Conservation (phyloP, 2,797 vertebrate species). For the Otolemur crassicaudatus region DNA sequence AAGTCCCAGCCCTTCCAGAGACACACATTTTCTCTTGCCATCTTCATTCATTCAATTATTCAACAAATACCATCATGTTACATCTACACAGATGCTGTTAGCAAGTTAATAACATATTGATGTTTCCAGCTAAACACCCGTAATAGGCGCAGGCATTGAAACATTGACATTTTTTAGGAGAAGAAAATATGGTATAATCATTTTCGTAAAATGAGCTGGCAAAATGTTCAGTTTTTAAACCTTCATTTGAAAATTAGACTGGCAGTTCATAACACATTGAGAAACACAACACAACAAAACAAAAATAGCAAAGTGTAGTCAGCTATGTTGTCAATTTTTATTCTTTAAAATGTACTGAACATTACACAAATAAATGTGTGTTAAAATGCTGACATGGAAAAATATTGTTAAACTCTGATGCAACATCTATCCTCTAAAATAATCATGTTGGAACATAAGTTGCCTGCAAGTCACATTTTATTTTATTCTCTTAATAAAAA, state of each 20-base stretch:
- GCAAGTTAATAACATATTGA: conserved; percentile 34
- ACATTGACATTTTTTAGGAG: conserved; percentile 13
- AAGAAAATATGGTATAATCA: not conserved
- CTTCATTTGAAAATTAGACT: conserved; percentile 39
- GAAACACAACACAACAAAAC: not conserved
- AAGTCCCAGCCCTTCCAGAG: not conserved
- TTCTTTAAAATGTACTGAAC: not conserved
- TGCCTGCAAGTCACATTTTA: not conserved
- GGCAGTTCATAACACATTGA: not conserved
- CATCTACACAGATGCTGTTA: conserved; percentile 14
- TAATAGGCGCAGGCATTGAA: not conserved
- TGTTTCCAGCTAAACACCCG: conserved; percentile 42
- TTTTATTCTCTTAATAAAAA: not conserved
- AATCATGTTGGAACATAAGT: not conserved
- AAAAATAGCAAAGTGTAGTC: not conserved
- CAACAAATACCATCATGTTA: not conserved
- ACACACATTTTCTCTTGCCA: not conserved
- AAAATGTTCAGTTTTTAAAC: conserved; percentile 21
- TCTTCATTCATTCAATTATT: not conserved
- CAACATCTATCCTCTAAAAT: not conserved
- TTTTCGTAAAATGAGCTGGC: conserved; percentile 28
- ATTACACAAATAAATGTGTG: not conserved
- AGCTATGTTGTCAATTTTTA: not conserved
- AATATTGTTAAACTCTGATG: not conserved
- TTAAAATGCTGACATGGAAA: not conserved